Evolutionary conservation across 2,113 vertebrate species (phyloP), one percentile per base, ranked within the genome.

Genomic region (Megaceryle maxima): DNA sequence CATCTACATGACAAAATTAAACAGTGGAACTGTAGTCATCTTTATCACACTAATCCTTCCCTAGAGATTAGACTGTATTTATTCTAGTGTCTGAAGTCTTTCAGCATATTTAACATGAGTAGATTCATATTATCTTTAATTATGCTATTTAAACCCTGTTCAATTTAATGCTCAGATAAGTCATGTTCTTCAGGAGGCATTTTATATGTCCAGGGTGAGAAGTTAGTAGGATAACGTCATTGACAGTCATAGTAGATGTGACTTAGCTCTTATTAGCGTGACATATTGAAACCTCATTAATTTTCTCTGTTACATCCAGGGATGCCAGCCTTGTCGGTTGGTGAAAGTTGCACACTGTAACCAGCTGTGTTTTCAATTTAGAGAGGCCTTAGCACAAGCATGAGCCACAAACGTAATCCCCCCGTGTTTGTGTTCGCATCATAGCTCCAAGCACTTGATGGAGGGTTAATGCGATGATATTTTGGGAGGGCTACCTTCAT

Each of bases 91-190:
- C 82, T 92, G 82, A 94, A 94, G 80, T 78, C 76, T 96, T 95
- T 87, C 93, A 94, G 88, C 83, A 33, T 96, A 94, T 96, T 96
- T 96, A 94, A 79, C 73, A 69, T 86, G 72, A 89, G 88, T 63
- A 88, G 93, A 69, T 95, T 92, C 41, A 33, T 89, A 93, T 95
- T 96, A 95, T 94, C 83, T 87, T 96, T 96, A 96, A 96, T 96
- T 97, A 91, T 26, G 83, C 41, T 89, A 69, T 92, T 96, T 95
- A 95, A 96, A 62, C 88, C 83, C 77, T 85, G 44, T 93, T 91
- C 44, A 91, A 50, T 70, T 93, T 93, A 95, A 74, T 82, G 66
- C 64, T 91, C 22, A 69, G 88, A 92, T 93, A 95, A 96, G 57
- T 87, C 87, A 53, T 82, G 44, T 84, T 95, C 53, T 87, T 87